Evolutionary conservation across 2,888 invertebrate species (phyloP), one percentile per base, ranked within the genome.

Genomic region (Ochropacha duplaris): DNA sequence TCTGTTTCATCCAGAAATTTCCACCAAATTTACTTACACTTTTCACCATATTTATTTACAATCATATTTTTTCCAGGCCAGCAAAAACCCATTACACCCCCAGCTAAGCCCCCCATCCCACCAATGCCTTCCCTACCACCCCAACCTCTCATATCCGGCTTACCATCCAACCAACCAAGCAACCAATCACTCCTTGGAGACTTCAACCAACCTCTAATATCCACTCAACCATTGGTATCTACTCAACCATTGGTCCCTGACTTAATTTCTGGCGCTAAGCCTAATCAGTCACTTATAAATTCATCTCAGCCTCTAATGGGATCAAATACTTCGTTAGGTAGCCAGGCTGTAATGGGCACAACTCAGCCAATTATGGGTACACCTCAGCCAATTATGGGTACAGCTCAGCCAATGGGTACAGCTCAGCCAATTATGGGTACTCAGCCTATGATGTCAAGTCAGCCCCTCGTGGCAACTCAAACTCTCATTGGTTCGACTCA

Each of bases 191-290:
- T 87, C 6, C 68, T 87, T 0, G 85, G 81, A 0, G 86, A 86
- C 65, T 81, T 86, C 12, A 74, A 72, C 66, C 54, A 66, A 66
- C 71, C 0, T 39, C 63, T 6, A 61, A 65, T 19, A 67, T 56
- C 50, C 68, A 62, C 66, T 0, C 66, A 68, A 50, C 57, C 62
- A 0, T 19, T 60, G 14, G 64, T 68, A 4, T 63, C 70, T 26
- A 39, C 56, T 2, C 60, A 60, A 39, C 66, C 68, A 0, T 16
- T 62, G 22, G 61, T 66, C 57, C 28, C 56, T 59, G 90, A 92
- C 68, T 64, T 90, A 2, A 90, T 90, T 44, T 87, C 92, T 0
- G 88, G 84, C 0, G 86, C 88, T 0, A 88, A 89, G 68, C 85
- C 69, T 11, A 50, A 49, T 19, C 88, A 81, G 82, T 88, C 64